Base-by-base conservation (phyloP, 2,797 vertebrate genomes). In the Cirrhinus molitorella region DNA sequence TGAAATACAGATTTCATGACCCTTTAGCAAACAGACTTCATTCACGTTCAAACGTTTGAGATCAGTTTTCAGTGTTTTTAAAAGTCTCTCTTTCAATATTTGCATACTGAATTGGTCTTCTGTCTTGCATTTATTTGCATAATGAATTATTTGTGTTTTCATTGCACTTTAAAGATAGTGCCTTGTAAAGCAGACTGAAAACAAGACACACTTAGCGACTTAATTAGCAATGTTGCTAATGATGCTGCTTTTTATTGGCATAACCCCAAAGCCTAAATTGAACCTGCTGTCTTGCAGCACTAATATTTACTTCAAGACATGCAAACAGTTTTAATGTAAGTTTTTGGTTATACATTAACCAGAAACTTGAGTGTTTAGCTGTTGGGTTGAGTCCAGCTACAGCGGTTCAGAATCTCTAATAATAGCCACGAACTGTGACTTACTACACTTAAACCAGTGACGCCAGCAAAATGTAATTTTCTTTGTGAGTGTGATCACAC, bases 381-480 rank as follows among this genome's bases (percentile, higher is more conserved):
- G 28, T 49, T 68, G 65, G 28, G 21, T 66, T 70, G 49, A 43
- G 49, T 57, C 45, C 21, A 34, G 7, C 28, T 28, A 63, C 55
- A 75, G 37, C 12, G 16, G n/a, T n/a, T 23, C 14, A 80, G 31
- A 4, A 61, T 68, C 47, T 49, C n/a, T 47, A 78, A 78, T 57
- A 66, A 53, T 43, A 59, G 8, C 19, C 28, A 28, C 21, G 31
- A 78, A 70, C 43, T 81, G n/a, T 61, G 49, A 80, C 59, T 51
- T 16, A 23, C 25, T 80, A 45, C n/a, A 67, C 3, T 40, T 12
- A 3, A 13, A n/a, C 25, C 28, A 11, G 55, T 78, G 43, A 78
- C 65, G 23, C 45, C 43, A 81, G 45, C 63, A 17, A 67, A 75
- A 67, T 76, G 61, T 43, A 1, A 16, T 51, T 51, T 37, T 53